phyloP scores from a whole-genome alignment of 2,888 invertebrate species.

The Anorthoa munda region DNA sequence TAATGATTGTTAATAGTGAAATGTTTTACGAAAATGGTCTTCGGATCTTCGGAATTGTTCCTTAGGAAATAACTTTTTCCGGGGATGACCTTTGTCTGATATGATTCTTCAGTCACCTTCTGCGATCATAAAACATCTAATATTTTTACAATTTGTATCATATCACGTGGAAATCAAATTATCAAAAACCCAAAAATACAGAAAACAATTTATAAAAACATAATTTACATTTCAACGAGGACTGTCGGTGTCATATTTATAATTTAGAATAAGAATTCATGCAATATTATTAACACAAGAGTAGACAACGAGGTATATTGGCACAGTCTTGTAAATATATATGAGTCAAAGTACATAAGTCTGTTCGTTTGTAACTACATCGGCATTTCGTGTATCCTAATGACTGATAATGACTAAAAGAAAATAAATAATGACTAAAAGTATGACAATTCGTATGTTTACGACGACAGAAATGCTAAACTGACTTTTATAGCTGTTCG shows the following conservation, averaged over 20 bases:
- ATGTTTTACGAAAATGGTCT: neutral
- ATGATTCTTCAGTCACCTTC: neutral
- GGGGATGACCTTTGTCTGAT: neutral
- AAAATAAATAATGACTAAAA: slow-evolving; percentile 62
- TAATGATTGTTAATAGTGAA: neutral
- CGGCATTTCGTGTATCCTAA: slow-evolving; percentile 61
- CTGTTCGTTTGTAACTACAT: slow-evolving; percentile 53
- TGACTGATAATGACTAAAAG: slow-evolving; percentile 68
- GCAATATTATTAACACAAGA: slow-evolving; percentile 45
- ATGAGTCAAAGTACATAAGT: slow-evolving; percentile 65
- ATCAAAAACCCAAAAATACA: slow-evolving; percentile 18
- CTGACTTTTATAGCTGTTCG: slow-evolving; percentile 60
- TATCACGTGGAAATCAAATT: neutral
- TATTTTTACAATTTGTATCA: slow-evolving; percentile 7
- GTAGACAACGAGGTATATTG: slow-evolving; percentile 43
- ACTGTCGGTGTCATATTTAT: slow-evolving; percentile 45
- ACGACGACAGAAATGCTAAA: slow-evolving; percentile 54
- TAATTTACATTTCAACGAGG: slow-evolving; percentile 40
- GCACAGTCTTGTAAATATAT: slow-evolving; percentile 50
- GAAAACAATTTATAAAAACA: slow-evolving; percentile 29
- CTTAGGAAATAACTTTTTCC: neutral
- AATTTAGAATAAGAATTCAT: slow-evolving; percentile 38
- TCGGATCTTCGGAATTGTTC: neutral
- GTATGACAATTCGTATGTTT: slow-evolving; percentile 62
- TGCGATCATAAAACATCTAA: neutral